Base-by-base conservation (phyloP, 2,888 invertebrate genomes). In the Syritta pipiens region DNA sequence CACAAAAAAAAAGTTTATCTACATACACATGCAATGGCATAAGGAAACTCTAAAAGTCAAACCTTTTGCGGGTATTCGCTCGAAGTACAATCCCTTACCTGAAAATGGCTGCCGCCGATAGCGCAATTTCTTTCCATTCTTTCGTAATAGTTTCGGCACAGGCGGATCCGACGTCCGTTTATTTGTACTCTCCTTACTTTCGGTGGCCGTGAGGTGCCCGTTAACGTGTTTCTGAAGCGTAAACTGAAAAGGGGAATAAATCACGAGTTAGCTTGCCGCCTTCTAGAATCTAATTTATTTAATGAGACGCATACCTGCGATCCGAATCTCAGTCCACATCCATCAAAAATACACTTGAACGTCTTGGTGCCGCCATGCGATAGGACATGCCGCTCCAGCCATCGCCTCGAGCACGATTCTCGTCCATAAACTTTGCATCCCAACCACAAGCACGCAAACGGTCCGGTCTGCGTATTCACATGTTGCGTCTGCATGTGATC, bases 361-460 rank as follows among this genome's bases (percentile, higher is more conserved):
- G 97, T 97, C 88, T 97, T 97, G 89, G 95, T 96, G 42, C 96
- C 96, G 67, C 95, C 95, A 89, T 98, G 98, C 0, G 94, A 94
- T 49, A 97, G 90, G 42, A 97, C 95, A 89, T 98, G 98, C 46
- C 97, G 91, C 88, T 97, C 97, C 82, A 98, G 90, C 98, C 98
- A 98, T 63, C 96, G 93, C 62, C 96, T 91, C 4, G 97, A 97
- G 86, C 97, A 97, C 5, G 97, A 97, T 28, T 94, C 94, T 87
- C 95, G 94, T 82, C 96, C 95, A 86, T 95, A 97, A 37, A 98
- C 98, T 88, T 98, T 98, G 90, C 98, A 98, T 53, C 95, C 96
- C 84, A 93, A 92, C 98, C 98, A 98, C 62, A 96, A 91, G 87
- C 98, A 98, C 51, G 95, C 93, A 89, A 95, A 97, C 85, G 94